These are phyloP conservation scores for Tadarida brasiliensis DNA, from an alignment of 2,797 vertebrate species.

Conservation along the genomic window DNA sequence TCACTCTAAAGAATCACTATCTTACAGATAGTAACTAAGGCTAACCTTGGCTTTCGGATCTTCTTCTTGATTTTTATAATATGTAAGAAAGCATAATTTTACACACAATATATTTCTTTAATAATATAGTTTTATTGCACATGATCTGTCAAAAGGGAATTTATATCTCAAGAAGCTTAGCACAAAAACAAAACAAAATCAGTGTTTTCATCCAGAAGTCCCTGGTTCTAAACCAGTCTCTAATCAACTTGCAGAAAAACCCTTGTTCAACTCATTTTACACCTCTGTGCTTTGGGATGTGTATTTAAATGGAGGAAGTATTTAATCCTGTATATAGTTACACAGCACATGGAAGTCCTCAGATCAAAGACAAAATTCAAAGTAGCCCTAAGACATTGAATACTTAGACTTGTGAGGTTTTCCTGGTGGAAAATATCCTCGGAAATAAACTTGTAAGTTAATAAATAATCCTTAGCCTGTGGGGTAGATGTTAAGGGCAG, in stretches of 20 bases:
- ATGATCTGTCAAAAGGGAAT: neutral
- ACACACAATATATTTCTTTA: neutral
- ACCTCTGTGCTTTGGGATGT: slow-evolving; percentile 33
- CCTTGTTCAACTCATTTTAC: slow-evolving; percentile 25
- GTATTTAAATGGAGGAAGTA: slow-evolving; percentile 57
- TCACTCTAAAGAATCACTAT: neutral
- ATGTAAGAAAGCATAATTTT: slow-evolving; percentile 4
- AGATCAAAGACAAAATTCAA: slow-evolving; percentile 69
- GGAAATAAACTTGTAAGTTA: slow-evolving; percentile 42
- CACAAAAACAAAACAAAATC: neutral
- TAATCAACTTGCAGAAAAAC: neutral
- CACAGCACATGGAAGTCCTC: slow-evolving; percentile 43
- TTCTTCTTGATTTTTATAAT: slow-evolving; percentile 52
- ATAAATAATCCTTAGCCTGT: neutral
- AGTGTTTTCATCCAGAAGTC: slow-evolving; percentile 15
- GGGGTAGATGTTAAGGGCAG: neutral
- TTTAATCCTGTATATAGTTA: slow-evolving; percentile 73
- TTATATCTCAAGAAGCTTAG: slow-evolving; percentile 31
- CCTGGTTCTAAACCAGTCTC: slow-evolving; percentile 44
- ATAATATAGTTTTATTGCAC: neutral
- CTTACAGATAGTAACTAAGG: slow-evolving; percentile 27
- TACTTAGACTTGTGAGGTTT: slow-evolving; percentile 39
- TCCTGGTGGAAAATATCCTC: slow-evolving; percentile 14
- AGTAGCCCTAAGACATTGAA: slow-evolving; percentile 40
- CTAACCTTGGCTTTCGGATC: neutral